These are phyloP conservation scores for Drosophila quadrilineata DNA, from an alignment of 1,140 invertebrate genomes.

Conservation along the genomic window DNA sequence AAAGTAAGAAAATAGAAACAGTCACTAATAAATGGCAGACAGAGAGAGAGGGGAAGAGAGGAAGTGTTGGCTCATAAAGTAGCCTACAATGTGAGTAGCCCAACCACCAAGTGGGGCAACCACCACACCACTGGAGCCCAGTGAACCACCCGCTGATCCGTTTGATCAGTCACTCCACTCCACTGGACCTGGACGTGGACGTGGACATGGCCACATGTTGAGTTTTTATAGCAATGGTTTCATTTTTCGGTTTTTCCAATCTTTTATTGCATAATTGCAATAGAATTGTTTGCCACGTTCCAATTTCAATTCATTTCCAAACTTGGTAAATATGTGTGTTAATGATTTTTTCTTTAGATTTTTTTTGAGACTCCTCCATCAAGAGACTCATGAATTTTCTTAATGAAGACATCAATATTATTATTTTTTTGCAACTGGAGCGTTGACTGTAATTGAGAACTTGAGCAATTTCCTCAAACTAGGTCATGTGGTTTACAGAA, in stretches of 20 bases:
- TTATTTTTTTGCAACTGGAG: conserved; percentile 23
- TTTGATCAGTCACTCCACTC: conserved; percentile 38
- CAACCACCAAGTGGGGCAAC: too few species aligned
- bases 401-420: conserved; percentile 28
- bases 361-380: conserved; percentile 8
- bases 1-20: conserved; percentile 1
- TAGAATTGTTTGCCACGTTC: conserved; percentile 49
- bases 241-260: conserved; percentile 7
- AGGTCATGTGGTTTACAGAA: background rate
- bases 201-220: conserved; percentile 41
- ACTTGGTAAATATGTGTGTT: conserved; percentile 26
- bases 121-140: background rate
- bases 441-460: conserved; percentile 1
- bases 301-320: conserved; percentile 28
- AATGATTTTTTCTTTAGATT: conserved; percentile 31
- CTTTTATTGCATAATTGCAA: conserved; percentile 50
- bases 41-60: background rate
- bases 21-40: too few species aligned
- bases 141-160: conserved; percentile 35
- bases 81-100: too few species aligned
- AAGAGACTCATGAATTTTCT: conserved; percentile 11
- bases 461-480: conserved; percentile 17
- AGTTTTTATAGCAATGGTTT: conserved; percentile 18
- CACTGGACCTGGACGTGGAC: conserved; percentile 17
- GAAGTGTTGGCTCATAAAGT: conserved; percentile 40